These are phyloP conservation scores for Allacma fusca DNA, from an alignment of 2,888 invertebrate genomes.

Conservation along the genomic window DNA sequence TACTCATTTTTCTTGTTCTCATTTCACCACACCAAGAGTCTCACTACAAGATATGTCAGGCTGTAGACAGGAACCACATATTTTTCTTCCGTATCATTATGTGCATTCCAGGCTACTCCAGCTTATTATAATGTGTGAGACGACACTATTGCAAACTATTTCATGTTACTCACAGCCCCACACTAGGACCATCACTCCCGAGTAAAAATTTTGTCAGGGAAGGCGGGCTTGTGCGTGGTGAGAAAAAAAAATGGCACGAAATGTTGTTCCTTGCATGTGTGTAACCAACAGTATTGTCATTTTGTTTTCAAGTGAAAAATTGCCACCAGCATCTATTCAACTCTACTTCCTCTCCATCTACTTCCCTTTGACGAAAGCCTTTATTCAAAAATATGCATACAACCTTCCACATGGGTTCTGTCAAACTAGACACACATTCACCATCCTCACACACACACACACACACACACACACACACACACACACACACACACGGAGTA, in stretches of 20 bases:
- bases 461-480: too few species aligned
- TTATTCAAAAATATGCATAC: neutral
- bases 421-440: neutral
- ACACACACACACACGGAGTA: neutral
- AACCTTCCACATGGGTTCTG: neutral
- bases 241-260: neutral
- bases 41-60: too few species aligned
- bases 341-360: neutral
- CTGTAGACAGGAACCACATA: neutral
- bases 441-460: neutral
- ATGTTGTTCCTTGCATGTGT: neutral
- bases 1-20: neutral
- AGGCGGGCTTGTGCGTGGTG: too few species aligned
- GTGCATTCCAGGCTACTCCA: neutral
- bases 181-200: too few species aligned
- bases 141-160: too few species aligned
- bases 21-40: neutral
- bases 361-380: neutral
- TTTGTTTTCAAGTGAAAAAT: conserved; percentile 8
- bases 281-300: neutral
- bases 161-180: too few species aligned
- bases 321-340: conserved; percentile 12
- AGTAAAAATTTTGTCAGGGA: too few species aligned
- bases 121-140: neutral
- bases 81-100: neutral